Percentiles rank a stretch among this genome's conserved stretches.
phyloP scores from a whole-genome alignment of 92 coral and sea anemone species.

The Chrysogorgia sp. region DNA sequence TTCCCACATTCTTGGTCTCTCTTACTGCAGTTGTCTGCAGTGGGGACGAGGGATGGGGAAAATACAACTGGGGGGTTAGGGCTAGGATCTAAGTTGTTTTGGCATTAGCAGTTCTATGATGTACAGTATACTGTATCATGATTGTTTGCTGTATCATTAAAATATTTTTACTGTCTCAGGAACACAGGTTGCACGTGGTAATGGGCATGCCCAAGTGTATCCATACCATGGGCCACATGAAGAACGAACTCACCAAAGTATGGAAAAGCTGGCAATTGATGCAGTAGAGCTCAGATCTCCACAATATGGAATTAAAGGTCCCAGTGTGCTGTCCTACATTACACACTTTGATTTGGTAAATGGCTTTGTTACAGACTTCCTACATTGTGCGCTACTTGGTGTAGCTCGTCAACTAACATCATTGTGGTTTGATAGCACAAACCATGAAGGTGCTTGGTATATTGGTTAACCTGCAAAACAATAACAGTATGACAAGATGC shows the following conservation, averaged over 20 bases:
- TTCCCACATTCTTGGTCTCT: no score
- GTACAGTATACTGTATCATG: constrained; percentile 17
- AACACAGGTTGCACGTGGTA: background rate
- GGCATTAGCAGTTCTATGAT: no score
- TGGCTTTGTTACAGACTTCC: no score
- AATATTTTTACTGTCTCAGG: no score
- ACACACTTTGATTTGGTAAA: constrained; percentile 26
- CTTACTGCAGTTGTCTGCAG: no score
- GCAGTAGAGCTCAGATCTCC: background rate
- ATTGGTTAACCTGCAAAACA: constrained; percentile 12
- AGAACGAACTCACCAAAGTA: background rate
- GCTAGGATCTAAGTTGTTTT: no score
- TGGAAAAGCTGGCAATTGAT: constrained; percentile 1
- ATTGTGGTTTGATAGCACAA: constrained; percentile 15
- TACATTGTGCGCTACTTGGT: no score
- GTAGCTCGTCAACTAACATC: constrained; percentile 12
- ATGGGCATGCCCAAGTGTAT: background rate
- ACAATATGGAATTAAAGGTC: constrained; percentile 11
- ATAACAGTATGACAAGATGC: constrained; percentile 1
- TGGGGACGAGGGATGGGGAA: no score
- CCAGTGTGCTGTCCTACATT: constrained; percentile 4
- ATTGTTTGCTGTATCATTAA: no score
- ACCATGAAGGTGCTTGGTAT: constrained; percentile 20
- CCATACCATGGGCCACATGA: background rate
- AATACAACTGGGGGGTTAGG: no score